Base-by-base conservation (phyloP, 2,113 vertebrate genomes). In the Neofelis nebulosa region DNA sequence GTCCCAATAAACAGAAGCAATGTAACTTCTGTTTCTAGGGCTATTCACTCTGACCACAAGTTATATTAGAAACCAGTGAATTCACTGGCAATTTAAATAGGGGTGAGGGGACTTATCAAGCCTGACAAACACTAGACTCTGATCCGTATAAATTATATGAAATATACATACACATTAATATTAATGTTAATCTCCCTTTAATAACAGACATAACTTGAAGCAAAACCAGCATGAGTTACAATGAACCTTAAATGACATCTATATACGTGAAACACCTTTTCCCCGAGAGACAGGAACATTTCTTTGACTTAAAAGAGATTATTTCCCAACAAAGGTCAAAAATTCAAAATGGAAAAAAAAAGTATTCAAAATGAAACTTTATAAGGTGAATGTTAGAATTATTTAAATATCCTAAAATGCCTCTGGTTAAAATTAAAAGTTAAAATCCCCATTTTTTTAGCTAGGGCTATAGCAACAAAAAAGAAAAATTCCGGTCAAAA, bases 271-370 rank as follows among this genome's bases (percentile, higher is more conserved):
- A 13, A 0, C 38, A 57, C 82, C 41, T 88, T 63, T 78, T 65
- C 25, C 79, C 68, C 82, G 5, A 96, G 79, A 96, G 0, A 57
- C 48, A 88, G 29, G 29, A 84, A 93, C 89, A 63, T 2, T 74
- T 82, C 50, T 41, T 52, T 89, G 5, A 83, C 78, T 50, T 71
- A 95, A 92, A 87, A 19, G 4, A 91, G 38, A 96, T 83, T 93
- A 23, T 98, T 85, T 92, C 5, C 74, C 89, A 87, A 95, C 1
- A 33, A 97, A 71, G 4, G 50, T 76, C 13, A 89, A 92, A 97
- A 93, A 73, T 55, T 66, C 10, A 94, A 90, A 96, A 86, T 79
- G 29, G 0, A 69, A 61, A 61, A 61, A 61, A 61, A 21, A 61
- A 45, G 45, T 57, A 73, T 55, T 66, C 10, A 94, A 90, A 95